Evolutionary conservation across 2,888 invertebrate species (phyloP), one percentile per base, ranked within the genome.

Genomic region (Galerucella calmariensis): DNA sequence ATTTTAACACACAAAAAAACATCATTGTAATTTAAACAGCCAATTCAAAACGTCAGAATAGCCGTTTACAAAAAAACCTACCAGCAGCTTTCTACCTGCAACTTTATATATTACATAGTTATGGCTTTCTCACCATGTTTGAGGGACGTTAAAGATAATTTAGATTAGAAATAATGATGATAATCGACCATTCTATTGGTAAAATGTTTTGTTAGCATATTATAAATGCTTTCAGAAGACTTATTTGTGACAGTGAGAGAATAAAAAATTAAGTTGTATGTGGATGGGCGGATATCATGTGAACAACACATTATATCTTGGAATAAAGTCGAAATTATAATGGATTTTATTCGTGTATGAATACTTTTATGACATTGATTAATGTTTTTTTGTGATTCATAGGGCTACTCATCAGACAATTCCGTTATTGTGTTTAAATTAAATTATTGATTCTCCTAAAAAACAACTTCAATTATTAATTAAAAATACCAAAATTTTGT

Each of bases 161-260:
- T 85, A 86, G 85, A 86, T 86, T 86, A 85, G 82, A 81, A 81
- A 85, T 85, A 85, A 84, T 82, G 82, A 83, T 81, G 82, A 81
- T 86, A 81, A 83, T 82, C 81, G 83, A 78, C 82, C 81, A 82
- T 83, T 81, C 81, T 82, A 78, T 76, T 75, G 75, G 76, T 79
- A 79, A 81, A 81, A 80, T 82, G 81, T 79, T 79, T 79, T 81
- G 81, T 81, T 82, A 77, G 80, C 77, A 74, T 77, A 76, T 79
- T 73, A 79, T 79, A 77, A 79, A 76, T 74, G 76, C 65, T 74
- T 75, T 77, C 75, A 68, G 61, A 75, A 69, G 72, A 74, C 75
- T 75, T 79, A 79, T 75, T 74, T 75, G 75, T 75, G 73, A 69
- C 75, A 62, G 71, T 67, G 46, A 67, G 72, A 62, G 78, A 77